phyloP scores from a whole-genome alignment of 2,113 vertebrate species.

The Rafetus swinhoei region DNA sequence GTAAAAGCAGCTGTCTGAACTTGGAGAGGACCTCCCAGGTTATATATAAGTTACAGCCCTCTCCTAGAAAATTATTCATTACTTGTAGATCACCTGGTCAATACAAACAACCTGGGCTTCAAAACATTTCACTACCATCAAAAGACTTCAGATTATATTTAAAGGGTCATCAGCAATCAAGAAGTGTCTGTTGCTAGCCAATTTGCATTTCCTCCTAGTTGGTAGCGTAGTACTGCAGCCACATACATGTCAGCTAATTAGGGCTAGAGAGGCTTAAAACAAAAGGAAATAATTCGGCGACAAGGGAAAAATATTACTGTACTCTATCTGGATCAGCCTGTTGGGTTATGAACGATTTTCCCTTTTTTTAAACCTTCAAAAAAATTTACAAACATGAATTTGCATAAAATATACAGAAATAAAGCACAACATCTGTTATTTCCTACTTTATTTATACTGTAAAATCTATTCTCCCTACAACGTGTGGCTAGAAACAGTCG shows the following conservation, averaged over 20 bases:
- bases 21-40: neutral
- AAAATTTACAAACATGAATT: neutral
- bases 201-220: neutral
- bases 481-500: neutral
- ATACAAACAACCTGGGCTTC: neutral
- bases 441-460: neutral
- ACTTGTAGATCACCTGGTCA: neutral
- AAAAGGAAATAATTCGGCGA: neutral
- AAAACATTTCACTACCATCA: neutral
- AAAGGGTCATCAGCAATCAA: neutral
- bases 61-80: neutral
- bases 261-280: neutral
- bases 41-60: neutral
- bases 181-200: neutral
- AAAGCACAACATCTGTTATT: neutral
- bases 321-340: neutral
- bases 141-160: neutral
- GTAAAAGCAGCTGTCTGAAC: rapidly evolving
- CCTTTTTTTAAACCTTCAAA: neutral
- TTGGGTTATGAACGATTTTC: neutral
- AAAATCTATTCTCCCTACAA: neutral
- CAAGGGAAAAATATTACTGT: rapidly evolving
- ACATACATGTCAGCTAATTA: neutral
- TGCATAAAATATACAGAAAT: neutral
- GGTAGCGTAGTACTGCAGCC: neutral